These are phyloP conservation scores for Zaprionus obscuricornis DNA, from an alignment of 2,888 invertebrate genomes.

Conservation along the genomic window DNA sequence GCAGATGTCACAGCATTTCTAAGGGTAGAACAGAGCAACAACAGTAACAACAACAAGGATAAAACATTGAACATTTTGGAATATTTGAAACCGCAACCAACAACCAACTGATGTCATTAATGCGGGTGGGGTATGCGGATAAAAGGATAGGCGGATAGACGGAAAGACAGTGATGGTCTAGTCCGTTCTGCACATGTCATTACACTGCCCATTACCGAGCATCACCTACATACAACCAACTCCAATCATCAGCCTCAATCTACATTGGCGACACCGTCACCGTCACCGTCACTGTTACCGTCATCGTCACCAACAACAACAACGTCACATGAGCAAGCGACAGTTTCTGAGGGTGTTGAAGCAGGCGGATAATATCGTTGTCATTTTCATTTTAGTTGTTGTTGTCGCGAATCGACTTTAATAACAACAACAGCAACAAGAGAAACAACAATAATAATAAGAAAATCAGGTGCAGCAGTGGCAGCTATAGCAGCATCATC, in stretches of 20 bases:
- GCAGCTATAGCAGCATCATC: conserved; percentile 35
- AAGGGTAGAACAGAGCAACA: conserved; percentile 2
- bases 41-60: conserved; percentile 32
- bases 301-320: conserved; percentile 20
- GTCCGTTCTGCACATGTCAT: conserved; percentile 50
- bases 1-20: conserved; percentile 40
- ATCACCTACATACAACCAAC: conserved; percentile 7
- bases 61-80: conserved; percentile 72
- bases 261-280: conserved; percentile 17
- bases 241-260: conserved; percentile 26
- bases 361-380: conserved; percentile 53
- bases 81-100: conserved; percentile 78
- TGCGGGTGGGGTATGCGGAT: background rate
- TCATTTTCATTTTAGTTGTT: conserved; percentile 30
- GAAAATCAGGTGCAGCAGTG: conserved; percentile 1
- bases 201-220: conserved; percentile 53
- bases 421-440: conserved; percentile 42
- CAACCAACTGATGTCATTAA: conserved; percentile 32
- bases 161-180: conserved; percentile 14
- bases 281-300: conserved; percentile 16
- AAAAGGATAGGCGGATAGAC: background rate
- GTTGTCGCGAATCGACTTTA: conserved; percentile 50
- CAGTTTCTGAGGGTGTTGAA: conserved; percentile 14
- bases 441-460: conserved; percentile 6
- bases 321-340: conserved; percentile 3